phyloP scores from a whole-genome alignment of 2,113 vertebrate species.

The Reinhardtius hippoglossoides region DNA sequence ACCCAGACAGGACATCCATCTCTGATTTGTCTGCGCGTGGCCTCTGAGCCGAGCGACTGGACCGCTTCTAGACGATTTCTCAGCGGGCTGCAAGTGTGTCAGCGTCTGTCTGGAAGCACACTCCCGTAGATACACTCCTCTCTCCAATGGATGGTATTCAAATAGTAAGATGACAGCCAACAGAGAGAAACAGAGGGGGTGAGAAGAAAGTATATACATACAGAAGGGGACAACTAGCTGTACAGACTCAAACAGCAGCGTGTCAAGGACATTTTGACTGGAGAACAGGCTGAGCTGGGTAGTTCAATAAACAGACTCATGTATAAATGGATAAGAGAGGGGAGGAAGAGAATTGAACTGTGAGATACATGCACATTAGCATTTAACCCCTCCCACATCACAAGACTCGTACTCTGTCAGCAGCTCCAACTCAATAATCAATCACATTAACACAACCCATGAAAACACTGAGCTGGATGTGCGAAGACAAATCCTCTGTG shows the following conservation, averaged over 20 bases:
- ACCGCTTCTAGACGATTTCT: conserved; percentile 57
- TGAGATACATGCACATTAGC: conserved; percentile 57
- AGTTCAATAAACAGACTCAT: conserved; percentile 55
- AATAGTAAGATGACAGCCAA: conserved; percentile 47
- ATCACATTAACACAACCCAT: conserved; percentile 57
- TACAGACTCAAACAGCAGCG: conserved; percentile 35
- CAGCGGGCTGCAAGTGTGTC: conserved; percentile 43
- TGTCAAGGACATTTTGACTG: conserved; percentile 48
- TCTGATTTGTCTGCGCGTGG: conserved; percentile 24
- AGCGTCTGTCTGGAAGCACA: conserved; percentile 45
- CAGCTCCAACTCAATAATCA: conserved; percentile 63
- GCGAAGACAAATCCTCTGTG: conserved; percentile 46
- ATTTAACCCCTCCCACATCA: conserved; percentile 66
- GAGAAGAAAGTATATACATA: conserved; percentile 6
- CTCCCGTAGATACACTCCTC: conserved; percentile 49
- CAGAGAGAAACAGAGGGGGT: conserved; percentile 4
- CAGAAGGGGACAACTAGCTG: conserved; percentile 31
- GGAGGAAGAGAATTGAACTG: conserved; percentile 43
- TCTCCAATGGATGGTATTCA: conserved; percentile 50
- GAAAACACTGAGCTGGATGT: conserved; percentile 40
- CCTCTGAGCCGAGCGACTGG: conserved; percentile 18
- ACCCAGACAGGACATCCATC: conserved; percentile 42
- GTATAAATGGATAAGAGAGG: conserved; percentile 70
- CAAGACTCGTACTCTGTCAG: conserved; percentile 51
- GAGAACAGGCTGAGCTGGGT: conserved; percentile 38